phyloP scores from a whole-genome alignment of 2,888 invertebrate genomes.

The Emesis furor region DNA sequence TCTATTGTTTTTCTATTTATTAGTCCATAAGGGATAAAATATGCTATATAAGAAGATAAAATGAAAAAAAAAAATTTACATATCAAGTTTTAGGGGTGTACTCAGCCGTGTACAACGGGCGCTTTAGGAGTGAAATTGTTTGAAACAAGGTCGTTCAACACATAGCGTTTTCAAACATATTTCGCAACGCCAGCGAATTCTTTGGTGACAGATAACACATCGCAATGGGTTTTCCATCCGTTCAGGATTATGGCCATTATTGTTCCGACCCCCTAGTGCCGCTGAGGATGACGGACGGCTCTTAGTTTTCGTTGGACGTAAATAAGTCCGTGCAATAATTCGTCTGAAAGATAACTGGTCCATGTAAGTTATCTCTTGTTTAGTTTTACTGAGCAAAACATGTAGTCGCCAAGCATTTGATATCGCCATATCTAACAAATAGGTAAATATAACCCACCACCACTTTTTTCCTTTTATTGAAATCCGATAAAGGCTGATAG shows the following conservation, averaged over 20 bases:
- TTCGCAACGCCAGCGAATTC: constrained; percentile 63
- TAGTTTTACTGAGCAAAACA: constrained; percentile 55
- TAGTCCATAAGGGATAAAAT: constrained; percentile 54
- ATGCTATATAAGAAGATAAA: constrained; percentile 51
- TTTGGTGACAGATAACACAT: constrained; percentile 59
- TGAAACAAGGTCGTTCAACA: constrained; percentile 68
- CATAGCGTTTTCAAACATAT: constrained; percentile 68
- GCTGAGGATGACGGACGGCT: constrained; percentile 62
- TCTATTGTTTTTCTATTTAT: constrained; percentile 50
- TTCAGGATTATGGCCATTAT: constrained; percentile 60
- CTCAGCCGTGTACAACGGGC: constrained; percentile 64
- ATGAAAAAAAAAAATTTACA: constrained; percentile 50
- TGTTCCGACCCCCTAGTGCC: constrained; percentile 48
- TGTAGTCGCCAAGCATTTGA: constrained; percentile 73
- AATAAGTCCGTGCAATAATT: constrained; percentile 59
- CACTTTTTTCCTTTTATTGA: constrained; percentile 68
- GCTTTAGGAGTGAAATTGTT: constrained; percentile 65
- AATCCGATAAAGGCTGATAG: constrained; percentile 33
- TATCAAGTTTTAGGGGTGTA: constrained; percentile 58
- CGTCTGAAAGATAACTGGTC: constrained; percentile 64
- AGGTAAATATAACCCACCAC: constrained; percentile 75
- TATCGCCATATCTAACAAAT: constrained; percentile 70
- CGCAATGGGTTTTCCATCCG: constrained; percentile 62
- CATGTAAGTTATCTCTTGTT: constrained; percentile 61
- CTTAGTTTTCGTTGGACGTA: constrained; percentile 61